Conservation (phyloP, 2,113 vertebrate genomes). For the Nyctibius bracteatus region DNA sequence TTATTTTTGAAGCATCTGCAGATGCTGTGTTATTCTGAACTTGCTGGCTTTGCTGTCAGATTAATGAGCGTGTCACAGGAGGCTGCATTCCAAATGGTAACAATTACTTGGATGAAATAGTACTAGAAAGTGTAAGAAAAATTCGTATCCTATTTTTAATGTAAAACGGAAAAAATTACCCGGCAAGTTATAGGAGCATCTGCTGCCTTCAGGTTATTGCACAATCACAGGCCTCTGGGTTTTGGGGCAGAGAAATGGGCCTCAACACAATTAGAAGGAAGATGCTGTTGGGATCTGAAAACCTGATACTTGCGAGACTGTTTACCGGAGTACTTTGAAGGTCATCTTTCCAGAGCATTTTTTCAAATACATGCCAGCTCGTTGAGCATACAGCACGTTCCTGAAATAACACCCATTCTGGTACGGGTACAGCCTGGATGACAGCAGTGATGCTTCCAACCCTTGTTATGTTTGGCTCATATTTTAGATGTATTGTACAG, state of each 20-base stretch:
- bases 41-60: neutral
- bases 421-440: neutral
- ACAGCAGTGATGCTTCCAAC: neutral
- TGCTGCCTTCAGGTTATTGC: neutral
- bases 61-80: neutral
- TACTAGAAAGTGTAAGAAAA: neutral
- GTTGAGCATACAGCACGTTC: neutral
- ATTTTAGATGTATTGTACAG: neutral
- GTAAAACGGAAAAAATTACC: neutral
- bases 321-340: neutral
- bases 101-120: neutral
- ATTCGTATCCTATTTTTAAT: neutral
- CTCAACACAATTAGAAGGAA: neutral
- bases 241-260: neutral
- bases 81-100: neutral
- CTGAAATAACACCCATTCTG: neutral
- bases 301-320: neutral
- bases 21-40: neutral
- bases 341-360: neutral
- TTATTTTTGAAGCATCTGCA: neutral
- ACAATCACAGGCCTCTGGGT: neutral
- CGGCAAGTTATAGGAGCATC: neutral
- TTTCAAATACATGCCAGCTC: neutral
- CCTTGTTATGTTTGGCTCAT: rapidly evolving
- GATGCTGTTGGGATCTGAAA: neutral